Conservation (phyloP, 2,113 vertebrate species). For the Ptilonorhynchus violaceus region DNA sequence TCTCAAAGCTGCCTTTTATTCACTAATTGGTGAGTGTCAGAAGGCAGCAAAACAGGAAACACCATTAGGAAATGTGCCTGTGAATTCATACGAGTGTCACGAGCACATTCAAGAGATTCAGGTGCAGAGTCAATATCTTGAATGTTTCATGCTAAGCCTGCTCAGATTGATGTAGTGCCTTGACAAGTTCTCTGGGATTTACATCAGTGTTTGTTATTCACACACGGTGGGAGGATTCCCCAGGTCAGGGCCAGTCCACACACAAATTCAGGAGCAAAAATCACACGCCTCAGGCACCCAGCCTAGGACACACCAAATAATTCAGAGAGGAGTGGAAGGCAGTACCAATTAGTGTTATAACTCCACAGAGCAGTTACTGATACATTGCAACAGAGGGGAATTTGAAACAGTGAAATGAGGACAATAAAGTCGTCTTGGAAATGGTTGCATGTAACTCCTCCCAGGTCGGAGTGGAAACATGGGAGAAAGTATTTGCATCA, state of each 20-base stretch:
- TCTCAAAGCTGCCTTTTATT: background rate
- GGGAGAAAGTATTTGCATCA: background rate
- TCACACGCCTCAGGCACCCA: background rate
- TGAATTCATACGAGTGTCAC: background rate
- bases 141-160: background rate
- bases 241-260: background rate
- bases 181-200: background rate
- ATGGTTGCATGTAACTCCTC: background rate
- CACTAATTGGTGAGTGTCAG: background rate
- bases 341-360: background rate
- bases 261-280: background rate
- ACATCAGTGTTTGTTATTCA: background rate
- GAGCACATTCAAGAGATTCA: background rate
- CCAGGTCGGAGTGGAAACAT: rapidly evolving
- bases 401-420: background rate
- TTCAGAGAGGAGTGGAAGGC: background rate
- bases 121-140: background rate
- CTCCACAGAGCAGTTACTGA: background rate
- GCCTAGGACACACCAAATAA: background rate
- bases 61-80: background rate
- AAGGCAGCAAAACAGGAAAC: background rate
- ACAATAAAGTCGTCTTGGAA: background rate
- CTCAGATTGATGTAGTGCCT: background rate
- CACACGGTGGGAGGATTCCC: background rate
- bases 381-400: background rate